These are phyloP conservation scores for Pachycephala philippinensis DNA, from an alignment of 2,113 vertebrate species.

Conservation along the genomic window DNA sequence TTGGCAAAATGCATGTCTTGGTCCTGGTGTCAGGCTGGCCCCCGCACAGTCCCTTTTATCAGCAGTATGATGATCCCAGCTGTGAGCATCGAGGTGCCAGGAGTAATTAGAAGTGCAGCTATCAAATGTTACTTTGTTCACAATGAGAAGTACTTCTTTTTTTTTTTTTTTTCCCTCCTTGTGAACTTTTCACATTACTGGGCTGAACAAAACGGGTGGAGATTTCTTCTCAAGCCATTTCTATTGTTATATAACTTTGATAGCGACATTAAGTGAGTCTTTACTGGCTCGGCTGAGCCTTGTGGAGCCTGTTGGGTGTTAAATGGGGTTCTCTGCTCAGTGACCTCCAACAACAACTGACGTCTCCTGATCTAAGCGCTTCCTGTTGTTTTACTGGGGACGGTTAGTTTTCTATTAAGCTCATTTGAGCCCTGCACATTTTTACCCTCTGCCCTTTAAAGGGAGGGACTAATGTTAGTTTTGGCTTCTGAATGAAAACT, in stretches of 20 bases:
- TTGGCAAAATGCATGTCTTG: neutral
- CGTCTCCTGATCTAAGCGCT: slow-evolving; percentile 51
- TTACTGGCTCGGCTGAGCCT: neutral
- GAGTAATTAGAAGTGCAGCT: neutral
- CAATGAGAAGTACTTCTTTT: neutral
- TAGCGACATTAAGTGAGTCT: slow-evolving; percentile 36
- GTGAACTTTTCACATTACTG: slow-evolving; percentile 54
- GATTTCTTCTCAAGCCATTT: slow-evolving; percentile 28
- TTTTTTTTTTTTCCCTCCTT: neutral
- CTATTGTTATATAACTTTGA: slow-evolving; percentile 61
- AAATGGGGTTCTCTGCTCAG: slow-evolving; percentile 60
- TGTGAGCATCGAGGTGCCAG: neutral
- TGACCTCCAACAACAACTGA: slow-evolving; percentile 63
- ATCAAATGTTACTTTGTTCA: slow-evolving; percentile 22
- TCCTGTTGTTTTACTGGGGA: slow-evolving; percentile 64
- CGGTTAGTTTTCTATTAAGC: slow-evolving; percentile 63
- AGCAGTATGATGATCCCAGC: neutral
- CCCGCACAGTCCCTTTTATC: neutral
- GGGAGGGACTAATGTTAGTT: slow-evolving; percentile 61
- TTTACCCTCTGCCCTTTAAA: slow-evolving; percentile 68
- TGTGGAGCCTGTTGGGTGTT: slow-evolving; percentile 65
- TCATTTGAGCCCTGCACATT: slow-evolving; percentile 65
- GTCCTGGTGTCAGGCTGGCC: neutral
- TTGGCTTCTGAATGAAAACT: slow-evolving; percentile 61
- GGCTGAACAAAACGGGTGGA: slow-evolving; percentile 29